Evolutionary conservation across 1,140 invertebrate species (phyloP), one percentile per base, ranked within the genome.

Genomic region (Cardiocondyla obscurior): DNA sequence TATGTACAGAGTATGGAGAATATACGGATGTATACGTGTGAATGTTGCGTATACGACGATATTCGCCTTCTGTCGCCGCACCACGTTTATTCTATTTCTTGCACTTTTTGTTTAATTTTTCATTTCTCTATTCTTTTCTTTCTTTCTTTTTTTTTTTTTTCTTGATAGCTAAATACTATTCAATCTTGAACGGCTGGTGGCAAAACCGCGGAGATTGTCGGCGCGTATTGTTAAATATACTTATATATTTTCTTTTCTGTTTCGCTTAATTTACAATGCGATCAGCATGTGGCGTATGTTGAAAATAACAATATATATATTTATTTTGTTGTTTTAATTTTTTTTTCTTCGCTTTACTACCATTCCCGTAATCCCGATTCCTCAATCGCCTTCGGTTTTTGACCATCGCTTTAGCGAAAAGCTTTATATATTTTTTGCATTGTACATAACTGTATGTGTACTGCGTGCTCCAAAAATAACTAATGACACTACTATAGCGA

Each of bases 241-340:
- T 53, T 76, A 64, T 79, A 57, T 51, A 62, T 81, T 79, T 74
- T 64, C 42, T 82, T 85, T 81, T 81, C 49, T 70, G 77, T 84
- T 86, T 79, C 14, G 57, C 74, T 81, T 74, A 36, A 67, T 77
- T 77, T 81, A 74, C 60, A 73, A 51, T 33, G 65, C 77, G 64
- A 74, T 87, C 69, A 89, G 88, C 82, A 89, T 89, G 88, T 86
- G 87, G 77, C 84, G 53, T 89, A 88, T 88, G 88, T 89, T 82
- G 51, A 81, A 69, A 85, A 82, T 89, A 89, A 89, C 74, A 89
- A 89, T 88, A 88, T 51, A 88, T 89, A 82, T 89, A 89, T 89
- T 89, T 89, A 89, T 89, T 89, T 89, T 89, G 88, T 89, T 89
- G 87, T 88, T 89, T 89, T 89, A 89, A 89, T 85, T 89, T 84